Base-by-base conservation (phyloP, 2,888 invertebrate species). In the Disparrhopalites patrizii region DNA sequence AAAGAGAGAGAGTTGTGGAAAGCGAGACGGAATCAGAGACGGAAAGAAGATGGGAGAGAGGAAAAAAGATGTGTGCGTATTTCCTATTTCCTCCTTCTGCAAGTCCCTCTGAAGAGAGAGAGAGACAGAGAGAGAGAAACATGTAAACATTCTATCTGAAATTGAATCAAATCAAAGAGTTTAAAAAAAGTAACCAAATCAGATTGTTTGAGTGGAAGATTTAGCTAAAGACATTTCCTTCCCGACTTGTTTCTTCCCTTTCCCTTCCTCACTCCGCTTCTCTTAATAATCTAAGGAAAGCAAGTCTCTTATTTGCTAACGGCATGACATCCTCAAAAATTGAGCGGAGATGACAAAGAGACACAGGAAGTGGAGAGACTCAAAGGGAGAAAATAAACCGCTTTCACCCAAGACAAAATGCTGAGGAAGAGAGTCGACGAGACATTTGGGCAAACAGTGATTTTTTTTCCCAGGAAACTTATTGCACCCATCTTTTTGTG, bases 141-240 rank as follows among this genome's bases (percentile, higher is more conserved):
- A 23, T 43, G 43, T 47, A 60, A 60, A 31, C 33, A 54, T 66
- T 66, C 55, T 20, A 36, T 61, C 61, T 61, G 33, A 61, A 66
- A 66, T 66, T 54, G 55, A 66, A 66, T 61, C 60, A 62, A 66
- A 54, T 61, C 56, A 50, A 66, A 66, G 52, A 51, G 30, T 62
- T 54, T 52, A 23, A 52, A 50, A 54, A 52, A n/a, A n/a, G n/a
- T 33, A 50, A 62, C 52, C 50, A 61, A 61, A 61, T 38, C 43
- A 60, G 50, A 60, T 43, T 43, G 60, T 10, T 13, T 43, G 25
- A 60, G 47, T 50, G 30, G 47, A 60, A 43, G 43, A 47, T 36
- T 55, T 55, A 33, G 57, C 27, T 57, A 40, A 38, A 57, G 57
- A 57, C 57, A 57, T 38, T 36, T 38, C 38, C 13, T 13, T 3